phyloP scores from a whole-genome alignment of 1,140 invertebrate genomes.

The Pseudomyrmex sp. region DNA sequence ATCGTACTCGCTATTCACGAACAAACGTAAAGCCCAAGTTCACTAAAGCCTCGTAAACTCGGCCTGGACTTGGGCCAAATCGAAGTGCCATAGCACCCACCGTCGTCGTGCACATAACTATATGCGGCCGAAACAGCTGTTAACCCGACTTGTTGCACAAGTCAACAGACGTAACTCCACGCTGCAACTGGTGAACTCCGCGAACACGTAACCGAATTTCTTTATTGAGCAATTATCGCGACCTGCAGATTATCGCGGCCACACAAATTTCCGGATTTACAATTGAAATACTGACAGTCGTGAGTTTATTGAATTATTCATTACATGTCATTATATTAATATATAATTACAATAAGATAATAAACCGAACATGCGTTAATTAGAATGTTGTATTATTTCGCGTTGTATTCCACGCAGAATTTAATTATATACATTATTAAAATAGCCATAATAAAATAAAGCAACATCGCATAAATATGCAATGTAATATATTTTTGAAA shows the following conservation, averaged over 20 bases:
- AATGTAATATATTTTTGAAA: background rate
- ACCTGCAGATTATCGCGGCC: background rate
- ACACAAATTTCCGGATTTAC: background rate
- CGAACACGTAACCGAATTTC: background rate
- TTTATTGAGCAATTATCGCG: constrained; percentile 22
- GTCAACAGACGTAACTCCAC: constrained; percentile 62
- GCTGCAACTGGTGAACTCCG: constrained; percentile 45
- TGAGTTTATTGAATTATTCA: background rate
- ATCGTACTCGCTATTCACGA: constrained; percentile 7
- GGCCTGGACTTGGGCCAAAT: constrained; percentile 70
- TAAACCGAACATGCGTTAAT: constrained; percentile 4
- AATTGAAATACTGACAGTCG: background rate
- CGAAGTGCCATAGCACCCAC: constrained; percentile 49
- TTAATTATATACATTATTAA: constrained; percentile 18
- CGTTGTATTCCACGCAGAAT: background rate
- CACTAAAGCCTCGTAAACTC: constrained; percentile 56
- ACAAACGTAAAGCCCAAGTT: constrained; percentile 42
- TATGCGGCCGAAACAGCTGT: constrained; percentile 73
- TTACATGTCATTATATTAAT: background rate
- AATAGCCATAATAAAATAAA: background rate
- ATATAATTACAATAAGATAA: constrained; percentile 8
- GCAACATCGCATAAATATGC: background rate
- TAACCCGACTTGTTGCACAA: constrained; percentile 77
- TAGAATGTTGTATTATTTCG: background rate
- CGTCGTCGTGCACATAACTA: constrained; percentile 57